Base-by-base conservation (phyloP, 1,140 invertebrate species). In the Palaemon carinicauda region DNA sequence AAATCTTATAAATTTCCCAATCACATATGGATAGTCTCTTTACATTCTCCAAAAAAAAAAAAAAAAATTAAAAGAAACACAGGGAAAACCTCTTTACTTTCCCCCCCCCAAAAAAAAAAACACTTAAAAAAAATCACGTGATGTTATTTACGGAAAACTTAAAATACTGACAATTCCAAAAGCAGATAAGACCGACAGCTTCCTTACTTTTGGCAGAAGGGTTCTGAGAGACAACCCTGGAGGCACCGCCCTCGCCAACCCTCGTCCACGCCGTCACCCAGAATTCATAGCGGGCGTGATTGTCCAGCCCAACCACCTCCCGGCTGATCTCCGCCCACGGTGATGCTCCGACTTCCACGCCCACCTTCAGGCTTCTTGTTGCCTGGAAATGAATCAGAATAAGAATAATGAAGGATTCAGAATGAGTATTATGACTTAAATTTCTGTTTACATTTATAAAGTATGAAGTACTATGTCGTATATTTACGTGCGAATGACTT, bases 211-310 rank as follows among this genome's bases (percentile, higher is more conserved):
- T 73, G 1, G 77, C 15, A 0, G 78, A 74, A 17, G 88, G 88
- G 29, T 41, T 85, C 21, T 88, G 53, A 5, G 94, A 94, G 52
- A 97, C 96, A 78, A 95, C 95, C 89, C 96, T 96, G 31, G 96
- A 97, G 33, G 95, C 94, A 92, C 96, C 95, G 29, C 97, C 97
- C 94, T 98, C 97, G 9, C 97, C 97, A 90, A 98, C 97, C 80
- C 95, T 95, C 0, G 97, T 98, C 69, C 96, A 96, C 53, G 97
- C 97, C n/a, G 96, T 97, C 0, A 98, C 96, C 96, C 97, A 98
- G 92, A 98, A 98, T 91, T 98, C 96, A 90, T 98, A 98, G 82
- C 95, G 82, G 56, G 78, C 80, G 56, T 88, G 88, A n/a, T 73
- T 21, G 73, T 82, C 86, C 24, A 89, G 87, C 0, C 29, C 54